Conservation (phyloP, 2,888 invertebrate species). For the Bellardia bayeri region DNA sequence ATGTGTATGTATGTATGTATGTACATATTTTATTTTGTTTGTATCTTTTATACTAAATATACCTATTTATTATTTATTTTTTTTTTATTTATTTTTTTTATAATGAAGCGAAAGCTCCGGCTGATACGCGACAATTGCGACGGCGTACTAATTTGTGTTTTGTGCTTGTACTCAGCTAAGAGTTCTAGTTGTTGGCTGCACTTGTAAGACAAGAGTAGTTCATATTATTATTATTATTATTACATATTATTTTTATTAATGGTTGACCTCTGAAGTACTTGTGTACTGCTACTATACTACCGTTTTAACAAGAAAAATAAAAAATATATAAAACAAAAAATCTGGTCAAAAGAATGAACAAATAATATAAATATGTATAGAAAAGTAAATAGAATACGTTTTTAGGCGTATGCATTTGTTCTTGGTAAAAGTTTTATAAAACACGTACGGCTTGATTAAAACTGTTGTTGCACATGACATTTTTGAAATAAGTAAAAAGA, state of each 20-base stretch:
- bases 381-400: neutral
- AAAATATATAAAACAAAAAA: neutral
- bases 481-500: neutral
- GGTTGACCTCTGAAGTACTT: conserved; percentile 68
- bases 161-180: conserved; percentile 34
- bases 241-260: conserved; percentile 69
- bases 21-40: neutral
- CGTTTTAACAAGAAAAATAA: conserved; percentile 7
- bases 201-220: conserved; percentile 40
- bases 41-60: neutral
- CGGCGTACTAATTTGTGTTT: conserved; percentile 64
- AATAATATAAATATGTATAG: neutral
- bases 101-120: conserved; percentile 34
- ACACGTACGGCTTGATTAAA: conserved; percentile 61
- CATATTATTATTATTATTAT: conserved; percentile 24
- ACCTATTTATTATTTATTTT: no score
- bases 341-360: conserved; percentile 50
- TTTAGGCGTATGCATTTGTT: conserved; percentile 43
- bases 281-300: conserved; percentile 24
- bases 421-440: conserved; percentile 47
- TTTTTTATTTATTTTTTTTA: neutral
- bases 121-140: conserved; percentile 69
- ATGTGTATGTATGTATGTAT: no score
- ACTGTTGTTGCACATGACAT: neutral
- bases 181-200: conserved; percentile 34